These are phyloP conservation scores for Tragelaphus oryx DNA, from an alignment of 2,797 vertebrate species.

Conservation along the genomic window DNA sequence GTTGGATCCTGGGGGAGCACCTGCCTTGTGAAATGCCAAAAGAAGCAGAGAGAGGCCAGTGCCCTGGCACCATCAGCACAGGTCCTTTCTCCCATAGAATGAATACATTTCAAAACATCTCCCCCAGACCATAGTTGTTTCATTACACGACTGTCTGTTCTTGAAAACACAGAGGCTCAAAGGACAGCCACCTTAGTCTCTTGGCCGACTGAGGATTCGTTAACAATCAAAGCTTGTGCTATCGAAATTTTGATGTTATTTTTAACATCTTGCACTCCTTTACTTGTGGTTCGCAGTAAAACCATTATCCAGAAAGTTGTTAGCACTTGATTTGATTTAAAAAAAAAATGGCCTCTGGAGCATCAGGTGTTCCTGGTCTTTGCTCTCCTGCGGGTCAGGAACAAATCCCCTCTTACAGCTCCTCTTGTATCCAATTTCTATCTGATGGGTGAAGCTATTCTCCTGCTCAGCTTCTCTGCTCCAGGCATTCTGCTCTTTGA, in stretches of 20 bases:
- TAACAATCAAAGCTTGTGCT: background rate
- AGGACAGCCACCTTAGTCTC: background rate
- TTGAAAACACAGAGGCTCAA: constrained; percentile 41
- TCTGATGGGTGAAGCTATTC: background rate
- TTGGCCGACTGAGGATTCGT: constrained; percentile 4
- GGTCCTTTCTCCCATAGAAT: background rate
- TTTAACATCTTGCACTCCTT: background rate
- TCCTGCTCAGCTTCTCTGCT: constrained; percentile 24
- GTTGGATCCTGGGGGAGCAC: background rate
- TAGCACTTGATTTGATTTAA: constrained; percentile 34
- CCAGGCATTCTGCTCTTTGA: constrained; percentile 37
- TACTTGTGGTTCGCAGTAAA: constrained; percentile 13
- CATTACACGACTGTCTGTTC: constrained; percentile 37
- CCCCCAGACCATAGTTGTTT: background rate
- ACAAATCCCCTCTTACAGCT: background rate
- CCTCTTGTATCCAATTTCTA: constrained; percentile 40
- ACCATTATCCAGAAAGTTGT: constrained; percentile 40
- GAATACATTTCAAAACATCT: constrained; percentile 43
- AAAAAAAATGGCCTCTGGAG: background rate
- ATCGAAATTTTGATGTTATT: constrained; percentile 44
- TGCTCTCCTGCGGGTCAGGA: background rate
- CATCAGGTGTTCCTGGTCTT: constrained; percentile 52
- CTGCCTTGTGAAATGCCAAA: background rate
- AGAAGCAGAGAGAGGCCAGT: background rate
- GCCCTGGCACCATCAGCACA: background rate